A percentile compares a stretch with the other conserved stretches of the same genome.
phyloP scores from a whole-genome alignment of 2,113 vertebrate species.

The Otocyon megalotis region DNA sequence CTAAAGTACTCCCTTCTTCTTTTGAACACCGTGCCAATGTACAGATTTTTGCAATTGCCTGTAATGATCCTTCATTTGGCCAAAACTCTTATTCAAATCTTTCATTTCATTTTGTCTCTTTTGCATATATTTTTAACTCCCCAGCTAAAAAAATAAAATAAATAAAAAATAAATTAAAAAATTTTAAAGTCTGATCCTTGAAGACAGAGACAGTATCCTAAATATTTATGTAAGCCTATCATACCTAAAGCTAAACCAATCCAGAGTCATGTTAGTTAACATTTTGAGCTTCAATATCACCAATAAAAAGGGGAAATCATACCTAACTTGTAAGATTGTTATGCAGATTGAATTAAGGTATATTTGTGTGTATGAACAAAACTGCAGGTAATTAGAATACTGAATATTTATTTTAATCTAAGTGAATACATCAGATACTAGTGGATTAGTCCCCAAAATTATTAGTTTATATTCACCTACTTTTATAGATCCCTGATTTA shows the following conservation, averaged over 20 bases:
- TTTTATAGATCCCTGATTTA: background rate
- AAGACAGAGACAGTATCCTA: background rate
- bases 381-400: background rate
- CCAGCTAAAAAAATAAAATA: background rate
- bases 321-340: background rate
- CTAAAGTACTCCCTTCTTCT: background rate
- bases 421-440: background rate
- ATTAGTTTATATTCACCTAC: background rate
- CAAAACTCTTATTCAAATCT: background rate
- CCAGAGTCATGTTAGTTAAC: background rate
- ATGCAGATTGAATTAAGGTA: background rate
- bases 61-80: background rate
- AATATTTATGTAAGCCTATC: background rate
- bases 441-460: background rate
- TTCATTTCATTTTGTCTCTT: background rate
- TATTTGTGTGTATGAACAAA: background rate
- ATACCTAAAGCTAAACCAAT: background rate
- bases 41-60: background rate
- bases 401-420: constrained; percentile 20
- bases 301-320: background rate
- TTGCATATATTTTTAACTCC: background rate
- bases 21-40: background rate
- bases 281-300: background rate
- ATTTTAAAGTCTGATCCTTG: background rate
- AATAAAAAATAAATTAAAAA: no score